Base-by-base conservation (phyloP, 2,113 vertebrate species). In the Pterophyllum scalare region DNA sequence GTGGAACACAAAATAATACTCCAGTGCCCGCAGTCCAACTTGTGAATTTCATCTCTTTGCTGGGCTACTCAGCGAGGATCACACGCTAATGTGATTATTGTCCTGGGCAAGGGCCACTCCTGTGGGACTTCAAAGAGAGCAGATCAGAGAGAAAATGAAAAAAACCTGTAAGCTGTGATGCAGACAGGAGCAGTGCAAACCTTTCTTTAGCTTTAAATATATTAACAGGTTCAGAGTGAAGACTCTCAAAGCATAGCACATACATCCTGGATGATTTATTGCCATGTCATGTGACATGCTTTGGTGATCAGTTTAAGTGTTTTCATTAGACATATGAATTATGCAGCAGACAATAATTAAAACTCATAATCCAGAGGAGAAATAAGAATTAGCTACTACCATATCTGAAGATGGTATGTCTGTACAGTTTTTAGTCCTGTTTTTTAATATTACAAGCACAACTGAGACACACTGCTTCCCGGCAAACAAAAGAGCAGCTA, bases 71-170 rank as follows among this genome's bases (percentile, higher is more conserved):
- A 26, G 88, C 56, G 78, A 89, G 88, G 91, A 94, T 95, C 94
- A 92, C 92, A 90, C 94, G 75, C 82, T 94, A 95, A 95, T 95
- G 90, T 94, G 94, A 95, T 95, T 94, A 94, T 90, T 93, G 95
- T 95, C 92, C 92, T 59, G 86, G 89, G 92, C 76, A 78, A 84
- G 83, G 78, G 83, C 61, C 79, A 49, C 82, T 91, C 88, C 93
- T 80, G 87, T 72, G 79, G 81, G 88, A 94, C 95, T 94, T 96
- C 94, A 96, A 95, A 96, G 93, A 82, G 86, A 89, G 59, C 84
- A 88, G 74, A 93, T 92, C 90, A 87, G 81, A 87, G 79, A 49
- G 77, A 83, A 86, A 77, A 75, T 33, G 60, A 26, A 61, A 75
- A 88, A 89, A 67, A 67, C 49, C 78, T 70, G 54, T 65, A 84